Percentiles rank a stretch among this genome's conserved stretches.
Evolutionary conservation across 2,797 vertebrate genomes (phyloP).

Genomic region (Notamacropus eugenii): DNA sequence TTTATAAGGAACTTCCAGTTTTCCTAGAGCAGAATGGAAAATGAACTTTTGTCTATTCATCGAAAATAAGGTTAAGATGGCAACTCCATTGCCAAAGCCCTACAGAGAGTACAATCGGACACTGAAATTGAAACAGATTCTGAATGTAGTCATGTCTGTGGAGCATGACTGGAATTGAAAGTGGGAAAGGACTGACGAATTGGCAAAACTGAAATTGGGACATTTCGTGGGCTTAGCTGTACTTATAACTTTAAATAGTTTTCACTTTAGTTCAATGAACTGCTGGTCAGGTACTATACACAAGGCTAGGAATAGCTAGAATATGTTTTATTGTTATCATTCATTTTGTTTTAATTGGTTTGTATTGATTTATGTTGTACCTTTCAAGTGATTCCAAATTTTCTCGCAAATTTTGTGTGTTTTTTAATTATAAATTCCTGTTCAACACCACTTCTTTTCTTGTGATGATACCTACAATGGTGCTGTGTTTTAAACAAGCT

Average conservation of each 20-base stretch:
- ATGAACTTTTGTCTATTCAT: constrained; percentile 37
- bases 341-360: constrained; percentile 65
- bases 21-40: neutral
- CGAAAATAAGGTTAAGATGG: constrained; percentile 41
- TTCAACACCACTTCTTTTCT: constrained; percentile 72
- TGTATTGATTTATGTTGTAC: constrained; percentile 63
- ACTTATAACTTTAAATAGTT: neutral
- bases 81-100: constrained; percentile 19
- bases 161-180: neutral
- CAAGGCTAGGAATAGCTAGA: constrained; percentile 40
- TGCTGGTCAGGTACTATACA: constrained; percentile 78
- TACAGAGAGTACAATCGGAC: neutral
- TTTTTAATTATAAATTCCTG: constrained; percentile 77
- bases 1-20: neutral
- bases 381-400: constrained; percentile 77
- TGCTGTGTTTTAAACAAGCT: constrained; percentile 77
- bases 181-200: neutral
- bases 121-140: constrained; percentile 42
- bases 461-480: constrained; percentile 73
- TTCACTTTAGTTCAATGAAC: constrained; percentile 59
- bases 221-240: constrained; percentile 38
- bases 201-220: neutral
- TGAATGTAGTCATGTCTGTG: constrained; percentile 29
- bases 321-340: constrained; percentile 41
- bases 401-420: constrained; percentile 59